Evolutionary conservation across 2,888 invertebrate genomes (phyloP), one percentile per base, ranked within the genome.

Genomic region (Conchocele bisecta): DNA sequence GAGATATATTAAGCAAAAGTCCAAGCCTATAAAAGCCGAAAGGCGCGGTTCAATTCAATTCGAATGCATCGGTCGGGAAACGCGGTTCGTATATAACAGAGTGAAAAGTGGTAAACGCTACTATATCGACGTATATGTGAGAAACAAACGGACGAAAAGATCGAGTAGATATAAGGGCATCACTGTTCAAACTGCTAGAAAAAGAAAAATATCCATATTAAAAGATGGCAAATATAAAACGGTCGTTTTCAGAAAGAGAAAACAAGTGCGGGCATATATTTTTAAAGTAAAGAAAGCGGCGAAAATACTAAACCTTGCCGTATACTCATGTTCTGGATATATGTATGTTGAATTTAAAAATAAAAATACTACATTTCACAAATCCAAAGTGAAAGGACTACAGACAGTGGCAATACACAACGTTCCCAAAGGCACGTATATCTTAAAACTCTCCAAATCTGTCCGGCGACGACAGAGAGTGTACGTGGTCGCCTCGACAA

Each of bases 71-170:
- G 93, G 92, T 20, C 86, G 88, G 13, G 92, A 91, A 73, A 93
- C 92, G 1, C 92, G 92, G 78, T 92, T 92, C 84, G 92, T 92
- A 11, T 87, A 93, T 63, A 89, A 90, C 39, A 90, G 92, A 67
- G 87, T 93, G 24, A 89, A 90, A 61, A 91, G 91, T 29, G 92
- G 92, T 20, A 90, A 86, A 74, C 87, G 87, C 28, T 94, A 94
- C 83, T 93, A 91, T 84, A 91, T 93, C 60, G 92, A 93, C 83
- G 90, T 94, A 20, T 94, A 93, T 86, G 93, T 93, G 2, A 90
- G 92, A 24, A 92, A 93, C 81, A 90, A 86, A 46, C 88, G 90
- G 42, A 92, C 93, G 5, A 93, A 93, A 75, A 89, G 92, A 33
- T 93, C 92, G 15, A 92, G 92, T 69, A 91, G 92, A 0, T 93